Evolutionary conservation across 1,140 invertebrate species (phyloP).

Genomic region (Anagrus nilaparvatae): DNA sequence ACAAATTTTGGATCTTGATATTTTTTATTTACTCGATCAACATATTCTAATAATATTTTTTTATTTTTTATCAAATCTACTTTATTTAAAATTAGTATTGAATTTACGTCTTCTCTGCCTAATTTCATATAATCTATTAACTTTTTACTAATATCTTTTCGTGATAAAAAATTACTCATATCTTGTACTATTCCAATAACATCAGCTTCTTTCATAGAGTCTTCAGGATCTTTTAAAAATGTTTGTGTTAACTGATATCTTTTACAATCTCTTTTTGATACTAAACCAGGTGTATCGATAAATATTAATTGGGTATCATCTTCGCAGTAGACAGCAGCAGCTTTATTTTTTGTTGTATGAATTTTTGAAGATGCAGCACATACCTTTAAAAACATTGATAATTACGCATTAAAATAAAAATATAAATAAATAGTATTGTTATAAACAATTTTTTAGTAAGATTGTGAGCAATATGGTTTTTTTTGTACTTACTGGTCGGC

Average conservation of each 20-base stretch:
- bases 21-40: slow-evolving; percentile 56
- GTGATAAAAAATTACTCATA: slow-evolving; percentile 58
- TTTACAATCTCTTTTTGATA: slow-evolving; percentile 53
- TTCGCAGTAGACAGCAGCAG: slow-evolving; percentile 59
- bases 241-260: slow-evolving; percentile 55
- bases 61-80: slow-evolving; percentile 74
- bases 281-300: slow-evolving; percentile 76
- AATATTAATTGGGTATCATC: slow-evolving; percentile 78
- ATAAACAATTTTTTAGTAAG: neutral
- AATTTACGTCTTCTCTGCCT: slow-evolving; percentile 49
- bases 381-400: slow-evolving; percentile 46
- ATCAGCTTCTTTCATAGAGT: slow-evolving; percentile 62
- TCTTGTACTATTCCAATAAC: slow-evolving; percentile 80
- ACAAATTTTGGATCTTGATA: slow-evolving; percentile 65
- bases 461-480: slow-evolving; percentile 10
- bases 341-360: slow-evolving; percentile 74
- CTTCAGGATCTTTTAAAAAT: slow-evolving; percentile 55
- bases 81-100: slow-evolving; percentile 83
- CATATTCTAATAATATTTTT: slow-evolving; percentile 58
- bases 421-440: slow-evolving; percentile 7
- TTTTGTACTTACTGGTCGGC: slow-evolving; percentile 55
- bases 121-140: slow-evolving; percentile 57
- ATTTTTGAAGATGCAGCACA: slow-evolving; percentile 80
- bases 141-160: slow-evolving; percentile 55
- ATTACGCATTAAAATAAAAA: slow-evolving; percentile 3